Conservation (phyloP, 2,113 vertebrate genomes). For the Leptosomus discolor region DNA sequence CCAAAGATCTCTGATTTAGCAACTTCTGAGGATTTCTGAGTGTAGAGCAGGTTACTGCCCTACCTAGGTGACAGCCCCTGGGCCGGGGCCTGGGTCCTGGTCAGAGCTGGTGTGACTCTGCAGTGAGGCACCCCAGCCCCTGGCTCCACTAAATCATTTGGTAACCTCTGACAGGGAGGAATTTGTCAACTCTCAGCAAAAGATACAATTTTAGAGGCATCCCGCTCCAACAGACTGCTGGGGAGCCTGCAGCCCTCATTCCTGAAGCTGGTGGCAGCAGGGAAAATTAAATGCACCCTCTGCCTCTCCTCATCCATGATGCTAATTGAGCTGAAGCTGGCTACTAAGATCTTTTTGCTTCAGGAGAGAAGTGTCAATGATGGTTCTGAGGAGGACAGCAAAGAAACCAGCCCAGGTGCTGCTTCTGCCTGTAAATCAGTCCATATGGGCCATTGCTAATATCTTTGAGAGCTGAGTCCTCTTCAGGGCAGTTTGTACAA, state of each 20-base stretch:
- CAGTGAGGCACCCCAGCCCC: not conserved
- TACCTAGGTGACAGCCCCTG: not conserved
- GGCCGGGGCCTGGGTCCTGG: not conserved
- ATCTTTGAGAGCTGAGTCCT: not conserved
- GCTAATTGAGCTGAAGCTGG: not conserved
- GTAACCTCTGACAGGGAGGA: not conserved
- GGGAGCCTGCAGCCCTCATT: not conserved
- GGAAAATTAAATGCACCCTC: not conserved
- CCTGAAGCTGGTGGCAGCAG: not conserved
- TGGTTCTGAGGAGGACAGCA: not conserved
- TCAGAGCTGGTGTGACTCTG: not conserved
- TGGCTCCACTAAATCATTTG: not conserved
- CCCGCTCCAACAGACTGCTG: not conserved
- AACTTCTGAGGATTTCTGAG: not conserved
- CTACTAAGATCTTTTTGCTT: not conserved
- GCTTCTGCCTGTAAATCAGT: not conserved
- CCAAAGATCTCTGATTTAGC: not conserved
- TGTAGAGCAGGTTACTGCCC: not conserved
- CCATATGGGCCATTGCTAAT: not conserved
- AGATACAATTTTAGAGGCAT: not conserved
- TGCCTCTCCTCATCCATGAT: fast-evolving
- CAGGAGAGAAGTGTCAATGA: not conserved
- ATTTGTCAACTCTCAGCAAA: not conserved
- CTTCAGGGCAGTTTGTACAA: not conserved
- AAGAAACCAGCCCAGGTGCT: not conserved